Conservation (phyloP, 1,140 invertebrate species). For the silkworm (Bombyx mori) region DNA sequence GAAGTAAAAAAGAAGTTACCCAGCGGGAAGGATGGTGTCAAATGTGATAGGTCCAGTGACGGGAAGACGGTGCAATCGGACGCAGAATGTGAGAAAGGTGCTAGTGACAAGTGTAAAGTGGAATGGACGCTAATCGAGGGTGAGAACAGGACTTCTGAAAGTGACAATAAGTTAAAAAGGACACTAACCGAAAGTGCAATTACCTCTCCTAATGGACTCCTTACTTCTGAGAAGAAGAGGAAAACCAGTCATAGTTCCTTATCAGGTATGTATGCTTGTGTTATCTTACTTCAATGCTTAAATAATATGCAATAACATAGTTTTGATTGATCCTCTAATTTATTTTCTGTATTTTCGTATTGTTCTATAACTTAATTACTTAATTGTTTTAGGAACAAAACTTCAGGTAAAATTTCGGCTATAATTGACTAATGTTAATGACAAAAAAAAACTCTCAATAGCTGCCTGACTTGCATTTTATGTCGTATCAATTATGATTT, state of each 20-base stretch:
- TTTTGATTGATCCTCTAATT: too few species aligned
- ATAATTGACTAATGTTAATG: too few species aligned
- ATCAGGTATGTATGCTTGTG: constrained; percentile 43
- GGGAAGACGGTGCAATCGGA: constrained; percentile 48
- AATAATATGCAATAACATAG: too few species aligned
- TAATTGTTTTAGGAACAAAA: too few species aligned
- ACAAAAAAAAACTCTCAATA: too few species aligned
- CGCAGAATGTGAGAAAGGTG: constrained; percentile 45
- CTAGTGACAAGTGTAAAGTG: constrained; percentile 57
- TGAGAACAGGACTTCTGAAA: constrained; percentile 25
- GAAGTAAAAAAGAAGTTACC: constrained; percentile 60
- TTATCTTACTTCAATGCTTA: too few species aligned
- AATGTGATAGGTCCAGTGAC: constrained; percentile 64
- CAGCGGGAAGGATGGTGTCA: constrained; percentile 32
- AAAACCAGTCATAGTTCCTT: constrained; percentile 68
- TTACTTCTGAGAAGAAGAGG: constrained; percentile 70
- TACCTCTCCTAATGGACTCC: constrained; percentile 61
- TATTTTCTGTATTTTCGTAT: too few species aligned
- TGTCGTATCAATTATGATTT: too few species aligned
- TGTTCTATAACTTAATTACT: too few species aligned
- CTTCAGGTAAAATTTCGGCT: too few species aligned
- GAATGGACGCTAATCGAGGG: constrained; percentile 59
- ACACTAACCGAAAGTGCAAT: constrained; percentile 52
- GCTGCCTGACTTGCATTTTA: too few species aligned
- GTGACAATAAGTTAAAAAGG: constrained; percentile 55